Evolutionary conservation across 2,113 vertebrate genomes (phyloP), one percentile per base, ranked within the genome.

Genomic region (Potamarius usumacintae): DNA sequence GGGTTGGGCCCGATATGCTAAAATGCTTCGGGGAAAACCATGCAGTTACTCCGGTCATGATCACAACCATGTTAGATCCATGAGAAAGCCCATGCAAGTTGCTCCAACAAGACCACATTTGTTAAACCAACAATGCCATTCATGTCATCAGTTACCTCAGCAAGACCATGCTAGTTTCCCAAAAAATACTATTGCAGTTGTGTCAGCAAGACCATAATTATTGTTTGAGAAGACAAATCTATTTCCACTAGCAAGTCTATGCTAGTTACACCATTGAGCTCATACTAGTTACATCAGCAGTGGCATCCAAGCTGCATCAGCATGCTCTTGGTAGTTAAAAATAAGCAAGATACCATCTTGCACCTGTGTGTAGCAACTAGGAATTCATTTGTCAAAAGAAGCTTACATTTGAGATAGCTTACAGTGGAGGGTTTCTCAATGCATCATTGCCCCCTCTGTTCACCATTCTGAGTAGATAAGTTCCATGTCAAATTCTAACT

Each of bases 401-500:
- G 11, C 25, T 27, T 27, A n/a, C 63, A 27, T 6, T 15, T 34
- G 8, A 74, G 34, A 71, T 34, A 71, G 7, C 62, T 63, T n/a
- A 65, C 67, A 7, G 69, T 1, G 18, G 30, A 42, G 30, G 42
- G 30, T 71, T 71, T 4, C n/a, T 34, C 67, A 17, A 7, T 71
- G 27, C 69, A 34, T 71, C 27, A 34, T 15, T 34, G 30, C 15
- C 15, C 14, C 60, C 42, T 76, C 72, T 76, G 18, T 25, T 11
- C 60, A 42, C 20, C 48, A 17, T 85, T 88, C 63, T 81, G 82
- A 85, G 72, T 78, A 18, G 63, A 27, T 65, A 25, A 30, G 58
- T 52, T 20, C 27, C 65, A 48, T 42, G 42, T 42, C 25, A 5
- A 17, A 8, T 27, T 57, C 22, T 25, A 25, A 77, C 11, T 30